phyloP scores from a whole-genome alignment of 2,113 vertebrate species.

The Martes martes region DNA sequence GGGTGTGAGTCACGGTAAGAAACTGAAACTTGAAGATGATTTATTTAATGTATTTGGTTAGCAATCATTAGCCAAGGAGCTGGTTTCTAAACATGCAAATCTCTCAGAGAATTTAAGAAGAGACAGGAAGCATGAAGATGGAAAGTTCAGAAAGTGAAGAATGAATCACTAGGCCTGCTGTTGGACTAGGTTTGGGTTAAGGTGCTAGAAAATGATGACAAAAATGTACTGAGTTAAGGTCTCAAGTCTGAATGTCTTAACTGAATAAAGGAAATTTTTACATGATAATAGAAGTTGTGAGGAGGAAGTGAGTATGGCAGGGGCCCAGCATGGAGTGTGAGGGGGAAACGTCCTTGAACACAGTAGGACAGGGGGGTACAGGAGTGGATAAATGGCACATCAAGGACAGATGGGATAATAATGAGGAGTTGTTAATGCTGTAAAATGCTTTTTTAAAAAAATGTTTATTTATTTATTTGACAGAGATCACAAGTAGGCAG shows the following conservation, averaged over 20 bases:
- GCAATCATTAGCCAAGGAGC: background rate
- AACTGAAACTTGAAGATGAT: background rate
- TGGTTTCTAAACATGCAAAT: background rate
- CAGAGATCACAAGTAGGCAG: too few relatives aligned
- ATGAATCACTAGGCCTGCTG: background rate
- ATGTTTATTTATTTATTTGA: too few relatives aligned
- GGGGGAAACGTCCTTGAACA: fast-evolving
- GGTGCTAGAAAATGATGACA: background rate
- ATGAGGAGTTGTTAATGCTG: background rate
- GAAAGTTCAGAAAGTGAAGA: background rate
- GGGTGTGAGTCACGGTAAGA: background rate
- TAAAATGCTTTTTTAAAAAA: background rate
- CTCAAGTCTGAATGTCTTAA: background rate
- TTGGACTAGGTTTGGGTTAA: background rate
- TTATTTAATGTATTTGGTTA: background rate
- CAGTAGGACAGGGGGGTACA: background rate
- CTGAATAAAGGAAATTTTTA: background rate
- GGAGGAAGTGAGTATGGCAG: background rate
- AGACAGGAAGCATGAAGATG: background rate
- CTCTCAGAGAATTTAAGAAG: background rate
- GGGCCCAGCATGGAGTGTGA: background rate
- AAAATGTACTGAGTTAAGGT: background rate
- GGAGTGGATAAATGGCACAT: background rate
- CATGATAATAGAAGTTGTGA: background rate
- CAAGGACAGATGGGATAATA: background rate